phyloP scores from a whole-genome alignment of 2,113 vertebrate genomes.

The Pan troglodytes region NHGRI_mPanTro3-v2.1_pri NC_072398.2:77487501-77488000 shows the following conservation, averaged over 20 bases:
- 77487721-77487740: background rate
- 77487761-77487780: background rate
- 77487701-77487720: background rate
- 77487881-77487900: too few species aligned
- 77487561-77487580: background rate
- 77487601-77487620: background rate
- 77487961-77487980: background rate
- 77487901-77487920: background rate
- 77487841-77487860: background rate
- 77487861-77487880: background rate
- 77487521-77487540: background rate
- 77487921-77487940: background rate
- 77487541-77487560: background rate
- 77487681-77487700: fast-evolving
- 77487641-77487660: background rate
- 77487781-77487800: background rate
- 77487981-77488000: background rate
- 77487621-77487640: background rate
- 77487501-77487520: background rate
- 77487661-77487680: background rate
- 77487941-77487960: too few species aligned
- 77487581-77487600: background rate
- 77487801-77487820: too few species aligned
- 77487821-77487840: too few species aligned
- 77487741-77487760: background rate